These are phyloP conservation scores for Paraplagusia blochii DNA, from an alignment of 2,113 vertebrate genomes.

Conservation along the genomic window DNA sequence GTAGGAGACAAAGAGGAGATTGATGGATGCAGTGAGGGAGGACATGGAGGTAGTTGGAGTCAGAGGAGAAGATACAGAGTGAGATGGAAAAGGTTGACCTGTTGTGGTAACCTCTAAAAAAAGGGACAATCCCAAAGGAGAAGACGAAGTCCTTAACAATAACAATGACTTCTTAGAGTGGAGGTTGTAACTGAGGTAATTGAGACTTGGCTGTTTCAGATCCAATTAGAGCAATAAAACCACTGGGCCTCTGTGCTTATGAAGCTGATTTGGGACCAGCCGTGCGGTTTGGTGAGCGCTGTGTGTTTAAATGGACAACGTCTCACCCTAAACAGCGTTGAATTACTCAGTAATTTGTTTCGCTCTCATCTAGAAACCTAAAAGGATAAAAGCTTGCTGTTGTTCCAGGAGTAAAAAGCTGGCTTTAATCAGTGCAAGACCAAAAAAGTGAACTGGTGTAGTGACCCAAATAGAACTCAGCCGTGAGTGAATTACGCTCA, in stretches of 20 bases:
- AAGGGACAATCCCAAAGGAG: too few species aligned
- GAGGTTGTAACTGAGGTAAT: constrained; percentile 39
- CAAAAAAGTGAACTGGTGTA: constrained; percentile 13
- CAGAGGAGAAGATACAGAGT: too few species aligned
- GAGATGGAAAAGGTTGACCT: too few species aligned
- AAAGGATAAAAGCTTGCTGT: constrained; percentile 24
- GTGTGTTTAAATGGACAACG: constrained; percentile 32
- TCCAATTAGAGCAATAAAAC: constrained; percentile 21
- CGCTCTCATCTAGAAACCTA: constrained; percentile 23
- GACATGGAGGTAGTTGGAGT: too few species aligned
- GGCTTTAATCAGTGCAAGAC: constrained; percentile 39
- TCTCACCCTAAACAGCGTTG: constrained; percentile 40
- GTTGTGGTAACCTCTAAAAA: too few species aligned
- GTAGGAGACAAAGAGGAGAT: too few species aligned
- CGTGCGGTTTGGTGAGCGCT: constrained; percentile 4
- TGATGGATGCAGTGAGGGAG: too few species aligned
- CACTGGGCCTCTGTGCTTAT: constrained; percentile 21
- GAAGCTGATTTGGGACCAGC: constrained; percentile 17
- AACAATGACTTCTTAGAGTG: constrained; percentile 26
- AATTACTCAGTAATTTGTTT: constrained; percentile 41
- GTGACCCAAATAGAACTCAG: constrained; percentile 6
- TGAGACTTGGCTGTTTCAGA: constrained; percentile 17
- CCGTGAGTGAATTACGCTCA: constrained; percentile 43
- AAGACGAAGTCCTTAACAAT: constrained; percentile 5
- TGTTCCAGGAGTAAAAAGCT: constrained; percentile 23